Conservation (phyloP, 2,113 vertebrate genomes). For the Dissostichus mawsoni region DNA sequence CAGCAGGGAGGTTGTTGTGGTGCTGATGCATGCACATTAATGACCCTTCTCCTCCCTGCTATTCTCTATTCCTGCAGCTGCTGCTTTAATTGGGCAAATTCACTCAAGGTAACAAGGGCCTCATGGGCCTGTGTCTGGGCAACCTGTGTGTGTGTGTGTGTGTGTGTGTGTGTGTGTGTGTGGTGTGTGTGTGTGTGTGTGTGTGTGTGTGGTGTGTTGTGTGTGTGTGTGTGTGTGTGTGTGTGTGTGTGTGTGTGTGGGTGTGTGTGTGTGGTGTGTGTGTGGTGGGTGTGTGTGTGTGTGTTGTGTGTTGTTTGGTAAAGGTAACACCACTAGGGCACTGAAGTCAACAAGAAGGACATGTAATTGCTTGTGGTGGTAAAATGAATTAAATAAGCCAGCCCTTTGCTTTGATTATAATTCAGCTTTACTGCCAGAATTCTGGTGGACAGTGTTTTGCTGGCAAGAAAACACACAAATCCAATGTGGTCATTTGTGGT, state of each 20-base stretch:
- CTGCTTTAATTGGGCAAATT: slow-evolving; percentile 75
- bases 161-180: slow-evolving; percentile 9
- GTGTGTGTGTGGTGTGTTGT: background rate
- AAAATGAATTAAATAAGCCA: slow-evolving; percentile 22
- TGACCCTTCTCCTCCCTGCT: slow-evolving; percentile 25
- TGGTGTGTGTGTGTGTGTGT: background rate
- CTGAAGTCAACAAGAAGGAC: slow-evolving; percentile 33
- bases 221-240: background rate
- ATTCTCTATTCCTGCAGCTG: slow-evolving; percentile 55
- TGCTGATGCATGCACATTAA: slow-evolving; percentile 55
- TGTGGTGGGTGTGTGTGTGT: background rate
- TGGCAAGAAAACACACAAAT: background rate
- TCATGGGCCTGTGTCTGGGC: slow-evolving; percentile 60
- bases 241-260: too few species aligned
- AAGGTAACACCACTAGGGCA: slow-evolving; percentile 21
- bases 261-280: too few species aligned
- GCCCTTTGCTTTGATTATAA: slow-evolving; percentile 9
- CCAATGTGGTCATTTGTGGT: background rate
- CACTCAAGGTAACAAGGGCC: slow-evolving; percentile 68
- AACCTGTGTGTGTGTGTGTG: slow-evolving; percentile 42
- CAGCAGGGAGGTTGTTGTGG: slow-evolving; percentile 39
- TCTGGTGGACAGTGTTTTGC: background rate
- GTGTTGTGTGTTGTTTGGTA: background rate
- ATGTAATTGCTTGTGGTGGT: slow-evolving; percentile 24
- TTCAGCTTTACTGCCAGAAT: background rate